Evolutionary conservation across 2,797 vertebrate species (phyloP), one percentile per base, ranked within the genome.

Genomic region (Gallinago stenura): DNA sequence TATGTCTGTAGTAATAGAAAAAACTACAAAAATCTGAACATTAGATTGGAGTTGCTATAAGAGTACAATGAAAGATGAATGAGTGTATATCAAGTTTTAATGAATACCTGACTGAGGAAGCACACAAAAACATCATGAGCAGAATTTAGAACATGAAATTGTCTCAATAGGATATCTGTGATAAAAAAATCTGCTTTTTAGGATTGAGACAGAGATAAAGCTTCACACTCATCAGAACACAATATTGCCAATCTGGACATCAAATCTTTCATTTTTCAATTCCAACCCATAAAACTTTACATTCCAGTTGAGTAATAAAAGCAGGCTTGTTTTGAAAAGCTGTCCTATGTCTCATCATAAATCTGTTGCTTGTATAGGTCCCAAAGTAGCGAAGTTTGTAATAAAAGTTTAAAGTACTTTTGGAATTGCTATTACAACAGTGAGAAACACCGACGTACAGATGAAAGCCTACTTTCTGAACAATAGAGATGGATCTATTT

Each of bases 401-500:
- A 53, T 77, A 75, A 73, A 96, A 95, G 70, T 95, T 96, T 79
- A 82, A 93, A 96, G 91, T 64, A 66, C n/a, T 95, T 95, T 64
- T 83, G 35, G 57, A 91, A 89, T 81, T 86, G 41, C 15, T 85
- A 4, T 73, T 66, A 31, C 31, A 88, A 51, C 24, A 41, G 18
- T 48, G 43, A 94, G 39, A 80, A 91, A 37, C 8, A 24, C 8
- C 33, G 30, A 62, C 19, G 20, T 19, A 53, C 10, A 53, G 43
- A 85, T 41, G 16, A 88, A 91, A 77, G 7, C 8, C 3, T 22
- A 33, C 24, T 60, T 77, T 71, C 31, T 73, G 41, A 91, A 70
- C 9, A 85, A 45, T n/a, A 11, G 22, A 60, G 11, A 60, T 33
- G 15, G 2, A 37, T 69, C n/a, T 82, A 7, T 37, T 90, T 90